Conservation (phyloP, 2,113 vertebrate species). For the Trachemys scripta region DNA sequence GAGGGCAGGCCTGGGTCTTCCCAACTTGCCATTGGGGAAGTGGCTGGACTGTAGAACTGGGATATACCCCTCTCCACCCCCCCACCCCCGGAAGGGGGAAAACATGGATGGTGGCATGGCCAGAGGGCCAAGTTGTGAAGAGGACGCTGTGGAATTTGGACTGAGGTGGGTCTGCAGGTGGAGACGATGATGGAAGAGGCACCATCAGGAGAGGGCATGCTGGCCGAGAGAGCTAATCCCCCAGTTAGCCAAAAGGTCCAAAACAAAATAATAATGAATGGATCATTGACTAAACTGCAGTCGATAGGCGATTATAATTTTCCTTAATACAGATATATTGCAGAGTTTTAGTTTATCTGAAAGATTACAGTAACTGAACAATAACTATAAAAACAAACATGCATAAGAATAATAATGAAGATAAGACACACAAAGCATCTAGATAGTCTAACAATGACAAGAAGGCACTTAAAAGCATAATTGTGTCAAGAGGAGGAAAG, state of each 20-base stretch:
- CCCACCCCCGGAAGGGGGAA: no score
- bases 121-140: no score
- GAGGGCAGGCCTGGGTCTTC: no score
- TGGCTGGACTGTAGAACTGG: no score
- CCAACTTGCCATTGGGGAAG: no score
- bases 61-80: no score
- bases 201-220: no score
- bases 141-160: no score
- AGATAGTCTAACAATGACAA: not conserved
- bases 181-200: no score
- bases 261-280: constrained; percentile 79
- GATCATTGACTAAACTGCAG: constrained; percentile 72
- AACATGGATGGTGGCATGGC: no score
- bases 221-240: no score
- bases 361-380: constrained; percentile 65
- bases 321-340: constrained; percentile 78
- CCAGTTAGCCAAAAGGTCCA: constrained; percentile 48
- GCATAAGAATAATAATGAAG: constrained; percentile 38
- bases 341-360: constrained; percentile 66
- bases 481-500: not conserved
- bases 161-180: no score
- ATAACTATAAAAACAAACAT: constrained; percentile 57
- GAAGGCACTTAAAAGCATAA: constrained; percentile 4
- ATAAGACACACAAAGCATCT: constrained; percentile 3
- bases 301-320: constrained; percentile 83